Conservation (phyloP, 2,113 vertebrate genomes). For the Girardinichthys multiradiatus region DNA sequence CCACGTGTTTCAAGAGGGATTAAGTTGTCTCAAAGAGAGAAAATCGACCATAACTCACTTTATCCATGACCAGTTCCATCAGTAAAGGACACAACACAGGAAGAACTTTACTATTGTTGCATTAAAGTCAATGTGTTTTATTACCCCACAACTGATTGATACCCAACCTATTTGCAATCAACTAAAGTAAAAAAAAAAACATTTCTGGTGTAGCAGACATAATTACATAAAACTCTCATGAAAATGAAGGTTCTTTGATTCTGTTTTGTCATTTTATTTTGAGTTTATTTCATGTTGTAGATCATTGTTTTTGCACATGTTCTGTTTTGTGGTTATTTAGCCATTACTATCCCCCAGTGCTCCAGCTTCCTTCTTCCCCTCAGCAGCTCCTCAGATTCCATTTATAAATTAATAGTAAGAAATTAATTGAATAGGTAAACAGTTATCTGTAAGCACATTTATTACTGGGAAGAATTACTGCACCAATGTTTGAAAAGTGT, state of each 20-base stretch:
- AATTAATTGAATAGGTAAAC: background rate
- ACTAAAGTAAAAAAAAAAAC: background rate
- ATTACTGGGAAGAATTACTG: background rate
- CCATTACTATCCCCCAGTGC: too few species aligned
- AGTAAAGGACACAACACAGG: conserved; percentile 22
- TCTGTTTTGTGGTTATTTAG: too few species aligned
- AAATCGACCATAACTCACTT: conserved; percentile 61
- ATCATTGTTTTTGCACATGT: too few species aligned
- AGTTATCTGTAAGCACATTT: background rate
- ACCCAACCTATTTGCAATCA: background rate
- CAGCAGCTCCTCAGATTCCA: too few species aligned
- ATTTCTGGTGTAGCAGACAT: too few species aligned
- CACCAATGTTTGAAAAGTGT: background rate
- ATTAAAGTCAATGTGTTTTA: background rate
- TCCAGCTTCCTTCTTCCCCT: too few species aligned
- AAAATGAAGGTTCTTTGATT: too few species aligned
- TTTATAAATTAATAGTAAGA: too few species aligned
- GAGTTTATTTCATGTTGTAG: too few species aligned
- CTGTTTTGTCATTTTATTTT: too few species aligned
- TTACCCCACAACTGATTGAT: background rate
- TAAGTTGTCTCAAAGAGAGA: conserved; percentile 63
- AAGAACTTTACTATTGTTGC: background rate
- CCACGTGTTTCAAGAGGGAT: conserved; percentile 69
- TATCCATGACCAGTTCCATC: conserved; percentile 31
- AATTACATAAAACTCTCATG: too few species aligned